Evolutionary conservation across 2,888 invertebrate genomes (phyloP), one percentile per base, ranked within the genome.

Genomic region (Lasioglossum lativentre): DNA sequence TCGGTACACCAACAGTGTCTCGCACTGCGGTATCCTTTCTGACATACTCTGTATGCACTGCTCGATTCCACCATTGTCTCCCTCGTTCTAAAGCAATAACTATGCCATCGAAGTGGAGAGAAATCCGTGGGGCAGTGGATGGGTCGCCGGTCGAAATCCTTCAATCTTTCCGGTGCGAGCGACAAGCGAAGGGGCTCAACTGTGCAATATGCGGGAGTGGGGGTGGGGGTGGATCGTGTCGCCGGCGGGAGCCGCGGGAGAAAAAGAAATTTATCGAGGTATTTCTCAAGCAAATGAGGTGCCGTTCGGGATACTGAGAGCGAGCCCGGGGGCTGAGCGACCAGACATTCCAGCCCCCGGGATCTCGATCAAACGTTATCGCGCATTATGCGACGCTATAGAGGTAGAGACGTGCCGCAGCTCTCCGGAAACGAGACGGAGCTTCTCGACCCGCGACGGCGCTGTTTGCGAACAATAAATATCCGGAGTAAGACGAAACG

Each of bases 231-330:
- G 52, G 1, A 10, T 10, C 12, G 40, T 1, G 40, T 42, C 40
- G 5, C 38, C 52, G 23, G 5, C 52, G 45, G 56, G n/a, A 56
- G 56, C 59, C 30, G 4, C 63, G 30, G 5, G 42, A 38, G 56
- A n/a, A 6, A 45, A 52, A 6, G 23, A 59, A 66, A 81, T 74
- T 70, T 68, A 80, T 80, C n/a, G 73, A 16, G 14, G 27, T 56
- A 70, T 74, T 74, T 63, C 56, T 80, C 80, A 71, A 52, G 66
- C 45, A 72, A 78, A 84, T 27, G 78, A 68, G 68, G 56, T 56
- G 42, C 23, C 75, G 52, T 59, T 75, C 70, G 70, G 68, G 70
- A 75, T 70, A 75, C 66, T 56, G 27, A 27, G 59, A 27, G 30
- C 14, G 68, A 23, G 19, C 30, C 68, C 27, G 42, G 42, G 42